Evolutionary conservation across 2,797 vertebrate genomes (phyloP).

Genomic region (Phylloscopus collybita): DNA sequence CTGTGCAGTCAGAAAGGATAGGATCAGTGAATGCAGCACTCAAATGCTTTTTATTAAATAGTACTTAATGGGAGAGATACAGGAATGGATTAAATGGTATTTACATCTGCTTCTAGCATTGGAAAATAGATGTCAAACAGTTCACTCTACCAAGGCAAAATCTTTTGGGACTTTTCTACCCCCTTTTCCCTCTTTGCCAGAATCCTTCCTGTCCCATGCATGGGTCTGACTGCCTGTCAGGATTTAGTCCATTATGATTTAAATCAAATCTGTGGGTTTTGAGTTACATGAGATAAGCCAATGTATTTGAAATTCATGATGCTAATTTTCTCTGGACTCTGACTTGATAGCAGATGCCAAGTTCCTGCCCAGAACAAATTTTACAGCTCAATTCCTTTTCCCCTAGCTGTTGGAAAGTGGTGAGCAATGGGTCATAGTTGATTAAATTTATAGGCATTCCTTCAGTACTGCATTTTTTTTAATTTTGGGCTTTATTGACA

Average conservation of each 20-base stretch:
- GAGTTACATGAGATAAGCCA: conserved; percentile 15
- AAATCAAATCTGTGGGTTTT: conserved; percentile 50
- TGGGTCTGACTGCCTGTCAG: background rate
- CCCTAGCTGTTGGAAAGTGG: background rate
- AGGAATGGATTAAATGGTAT: background rate
- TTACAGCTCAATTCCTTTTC: conserved; percentile 49
- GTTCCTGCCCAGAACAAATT: conserved; percentile 44
- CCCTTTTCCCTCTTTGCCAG: background rate
- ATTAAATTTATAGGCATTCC: background rate
- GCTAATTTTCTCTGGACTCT: conserved; percentile 48
- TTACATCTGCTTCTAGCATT: background rate
- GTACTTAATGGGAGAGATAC: background rate
- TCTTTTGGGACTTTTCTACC: background rate
- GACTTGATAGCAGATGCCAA: conserved; percentile 39
- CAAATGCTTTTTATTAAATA: background rate
- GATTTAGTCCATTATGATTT: conserved; percentile 29
- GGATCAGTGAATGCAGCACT: background rate
- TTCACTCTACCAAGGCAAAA: background rate
- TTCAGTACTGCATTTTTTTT: background rate
- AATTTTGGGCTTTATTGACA: background rate
- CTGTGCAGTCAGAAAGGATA: background rate
- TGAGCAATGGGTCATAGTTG: background rate
- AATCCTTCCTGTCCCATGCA: background rate
- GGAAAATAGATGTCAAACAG: background rate
- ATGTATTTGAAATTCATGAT: conserved; percentile 42